Evolutionary conservation across 2,113 vertebrate genomes (phyloP), one percentile per base, ranked within the genome.

Genomic region (Aphyosemion australe): DNA sequence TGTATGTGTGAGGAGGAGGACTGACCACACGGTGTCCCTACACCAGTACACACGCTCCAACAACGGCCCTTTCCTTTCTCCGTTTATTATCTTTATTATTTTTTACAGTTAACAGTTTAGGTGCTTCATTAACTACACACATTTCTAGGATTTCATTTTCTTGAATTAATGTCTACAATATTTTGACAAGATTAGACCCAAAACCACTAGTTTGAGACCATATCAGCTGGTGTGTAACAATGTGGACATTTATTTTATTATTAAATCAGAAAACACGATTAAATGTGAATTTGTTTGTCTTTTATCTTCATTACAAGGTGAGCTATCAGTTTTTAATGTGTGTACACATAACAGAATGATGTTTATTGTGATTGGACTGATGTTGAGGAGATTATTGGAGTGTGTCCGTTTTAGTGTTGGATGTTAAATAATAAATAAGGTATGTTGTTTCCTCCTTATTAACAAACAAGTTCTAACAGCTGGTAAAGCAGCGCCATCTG

Each of bases 1-100:
- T 82, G 82, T 85, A 72, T 59, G 58, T 72, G 75, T 81, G 75
- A 85, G 80, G 76, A 87, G 84, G 82, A 72, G 77, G 80, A 26
- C 64, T 61, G 55, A 43, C 49, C 34, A 58, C 57, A 67, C 15
- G 43, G 21, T 67, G 51, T 41, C 42, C 50, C 37, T n/a, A 64
- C 15, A 67, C n/a, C 34, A 59, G 34, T 37, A 41, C 50, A 70
- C 8, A 16, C 13, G 16, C 15, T 62, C 55, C 49, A 12, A 34
- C 14, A 16, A 66, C 58, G 76, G 59, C n/a, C n/a, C 26, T 26
- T 26, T 26, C 26, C 26, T 16, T 62, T 76, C 65, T 51, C 79
- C 58, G 65, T 58, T 39, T 57, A 58, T 19, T 60, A 10, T 41
- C 32, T 76, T 51, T 66, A 55, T 6, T 37, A 21, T 16, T 8